Conservation (phyloP, 2,797 vertebrate genomes). For the Margarornis squamiger region DNA sequence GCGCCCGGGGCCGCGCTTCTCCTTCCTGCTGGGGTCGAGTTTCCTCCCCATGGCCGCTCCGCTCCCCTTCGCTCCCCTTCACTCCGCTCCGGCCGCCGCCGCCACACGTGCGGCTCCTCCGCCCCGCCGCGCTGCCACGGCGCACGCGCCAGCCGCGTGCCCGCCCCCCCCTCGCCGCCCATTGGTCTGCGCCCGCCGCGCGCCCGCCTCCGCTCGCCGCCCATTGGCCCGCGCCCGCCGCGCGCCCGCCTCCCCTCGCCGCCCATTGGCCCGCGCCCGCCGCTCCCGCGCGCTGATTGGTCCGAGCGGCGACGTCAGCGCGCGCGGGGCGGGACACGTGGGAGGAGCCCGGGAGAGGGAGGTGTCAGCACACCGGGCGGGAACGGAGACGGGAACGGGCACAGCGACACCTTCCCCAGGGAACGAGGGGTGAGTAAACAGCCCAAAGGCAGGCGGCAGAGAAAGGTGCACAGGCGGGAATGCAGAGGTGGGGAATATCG, state of each 20-base stretch:
- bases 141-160: neutral
- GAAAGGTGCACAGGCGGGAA: neutral
- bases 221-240: neutral
- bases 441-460: neutral
- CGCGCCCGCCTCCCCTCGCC: too few species aligned
- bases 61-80: too few species aligned
- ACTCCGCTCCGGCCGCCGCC: too few species aligned
- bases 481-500: neutral
- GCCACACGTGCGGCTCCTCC: neutral
- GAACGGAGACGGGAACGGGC: too few species aligned
- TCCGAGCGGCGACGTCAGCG: neutral
- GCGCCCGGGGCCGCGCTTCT: slow-evolving; percentile 89
- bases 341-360: too few species aligned
- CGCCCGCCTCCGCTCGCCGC: too few species aligned
- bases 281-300: neutral
- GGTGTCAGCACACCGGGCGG: neutral
- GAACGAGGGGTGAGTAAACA: too few species aligned
- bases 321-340: neutral
- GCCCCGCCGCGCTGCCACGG: neutral
- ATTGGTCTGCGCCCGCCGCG: too few species aligned
- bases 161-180: neutral
- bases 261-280: neutral
- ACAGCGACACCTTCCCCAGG: too few species aligned
- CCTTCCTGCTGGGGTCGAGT: slow-evolving; percentile 85
- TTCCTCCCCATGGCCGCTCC: slow-evolving; percentile 87